Percentiles rank a stretch among this genome's conserved stretches.
Evolutionary conservation across 2,797 vertebrate species (phyloP).

Genomic region (Notamacropus eugenii): DNA sequence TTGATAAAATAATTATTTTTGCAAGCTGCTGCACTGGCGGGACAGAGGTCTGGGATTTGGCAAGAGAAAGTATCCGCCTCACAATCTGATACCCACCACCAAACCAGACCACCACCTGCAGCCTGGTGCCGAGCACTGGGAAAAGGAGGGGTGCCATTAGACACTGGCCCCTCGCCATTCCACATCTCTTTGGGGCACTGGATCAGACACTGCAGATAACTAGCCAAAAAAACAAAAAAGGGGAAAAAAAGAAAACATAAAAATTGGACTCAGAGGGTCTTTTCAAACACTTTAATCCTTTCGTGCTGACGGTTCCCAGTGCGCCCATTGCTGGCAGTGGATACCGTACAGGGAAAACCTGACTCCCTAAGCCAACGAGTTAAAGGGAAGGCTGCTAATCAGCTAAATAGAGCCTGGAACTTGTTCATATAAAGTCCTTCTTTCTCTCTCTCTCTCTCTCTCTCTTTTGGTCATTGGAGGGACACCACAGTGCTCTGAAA

Average conservation of each 20-base stretch:
- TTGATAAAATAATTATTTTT: constrained; percentile 84
- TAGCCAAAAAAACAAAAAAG: constrained; percentile 75
- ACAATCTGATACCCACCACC: constrained; percentile 80
- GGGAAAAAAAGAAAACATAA: constrained; percentile 71
- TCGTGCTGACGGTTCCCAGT: constrained; percentile 80
- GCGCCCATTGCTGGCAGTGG: constrained; percentile 79
- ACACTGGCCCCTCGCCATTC: constrained; percentile 89
- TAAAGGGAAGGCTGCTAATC: constrained; percentile 87
- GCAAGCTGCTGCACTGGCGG: constrained; percentile 80
- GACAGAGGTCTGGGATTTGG: constrained; percentile 82
- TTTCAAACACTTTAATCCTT: constrained; percentile 87
- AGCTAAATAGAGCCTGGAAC: constrained; percentile 87
- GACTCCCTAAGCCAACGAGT: constrained; percentile 80
- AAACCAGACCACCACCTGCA: constrained; percentile 86
- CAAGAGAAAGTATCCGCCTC: constrained; percentile 76
- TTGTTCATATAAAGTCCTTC: constrained; percentile 80
- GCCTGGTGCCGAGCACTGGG: constrained; percentile 77
- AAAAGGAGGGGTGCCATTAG: constrained; percentile 85
- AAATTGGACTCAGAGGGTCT: constrained; percentile 83
- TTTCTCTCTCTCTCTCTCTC: not conserved
- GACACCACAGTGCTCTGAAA: constrained; percentile 81
- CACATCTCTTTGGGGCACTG: constrained; percentile 86
- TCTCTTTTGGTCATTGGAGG: constrained; percentile 81
- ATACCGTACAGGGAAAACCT: constrained; percentile 73
- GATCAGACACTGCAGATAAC: constrained; percentile 79